Evolutionary conservation across 2,113 vertebrate species (phyloP).

Genomic region (Piaya cayana): DNA sequence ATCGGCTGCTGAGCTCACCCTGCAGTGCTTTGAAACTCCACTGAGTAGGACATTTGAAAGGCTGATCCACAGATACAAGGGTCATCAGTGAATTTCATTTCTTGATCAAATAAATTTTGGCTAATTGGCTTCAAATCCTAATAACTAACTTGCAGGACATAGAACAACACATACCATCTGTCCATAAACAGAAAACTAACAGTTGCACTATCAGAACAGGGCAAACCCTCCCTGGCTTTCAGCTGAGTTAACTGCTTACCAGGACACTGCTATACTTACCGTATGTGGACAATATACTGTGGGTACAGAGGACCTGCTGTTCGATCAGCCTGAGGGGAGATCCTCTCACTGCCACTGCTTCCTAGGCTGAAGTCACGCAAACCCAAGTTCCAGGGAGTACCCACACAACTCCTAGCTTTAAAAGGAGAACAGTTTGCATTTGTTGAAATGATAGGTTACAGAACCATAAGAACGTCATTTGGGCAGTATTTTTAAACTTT

Average conservation of each 20-base stretch:
- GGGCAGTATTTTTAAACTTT: background rate
- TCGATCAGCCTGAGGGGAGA: background rate
- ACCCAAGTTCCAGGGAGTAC: background rate
- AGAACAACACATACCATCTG: background rate
- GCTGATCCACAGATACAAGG: rapidly evolving
- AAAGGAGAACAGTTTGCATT: background rate
- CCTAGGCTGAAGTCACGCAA: background rate
- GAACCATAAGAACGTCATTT: background rate
- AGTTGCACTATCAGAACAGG: background rate
- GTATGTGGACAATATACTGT: rapidly evolving
- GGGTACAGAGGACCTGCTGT: background rate
- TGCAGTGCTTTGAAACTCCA: background rate
- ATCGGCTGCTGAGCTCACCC: background rate
- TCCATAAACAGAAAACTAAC: background rate
- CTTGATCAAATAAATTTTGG: background rate
- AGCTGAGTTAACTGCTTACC: background rate
- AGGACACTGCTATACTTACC: background rate
- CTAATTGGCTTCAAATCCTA: background rate
- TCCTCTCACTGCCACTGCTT: background rate
- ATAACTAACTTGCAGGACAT: background rate
- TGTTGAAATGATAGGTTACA: background rate
- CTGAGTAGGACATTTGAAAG: rapidly evolving
- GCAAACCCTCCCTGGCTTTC: background rate
- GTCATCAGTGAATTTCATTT: background rate
- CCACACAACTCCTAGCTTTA: background rate